Base-by-base conservation (phyloP, 2,888 invertebrate species). In the Branchellion lobata region DNA sequence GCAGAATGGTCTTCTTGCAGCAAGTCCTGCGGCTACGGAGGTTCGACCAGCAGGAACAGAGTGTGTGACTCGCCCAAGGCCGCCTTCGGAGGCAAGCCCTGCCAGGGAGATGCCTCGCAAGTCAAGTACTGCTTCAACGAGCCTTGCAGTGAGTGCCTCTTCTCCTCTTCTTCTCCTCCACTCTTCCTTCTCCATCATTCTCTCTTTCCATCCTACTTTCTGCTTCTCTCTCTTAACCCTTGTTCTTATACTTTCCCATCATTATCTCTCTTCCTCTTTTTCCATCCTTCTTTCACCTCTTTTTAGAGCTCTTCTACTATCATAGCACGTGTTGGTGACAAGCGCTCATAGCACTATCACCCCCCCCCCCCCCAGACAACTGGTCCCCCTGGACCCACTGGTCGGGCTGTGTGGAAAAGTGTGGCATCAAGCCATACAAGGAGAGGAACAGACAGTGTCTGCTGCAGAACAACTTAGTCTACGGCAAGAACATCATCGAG, bases 1-100 rank as follows among this genome's bases (percentile, higher is more conserved):
- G 27, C 53, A 11, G 14, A 69, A 0, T 83, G 83, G 82, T 31
- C 79, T 1, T n/a, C 47, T 11, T 83, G 83, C 72, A 72, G 74
- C 61, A 77, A 65, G 29, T 68, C 82, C 8, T 83, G 83, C 73
- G 83, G 81, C 0, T 68, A 68, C 14, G 74, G 79, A 31, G 74
- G 71, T 29, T 53, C 31, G 27, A 61, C 51, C 24, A 51, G 71
- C 31, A 78, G 82, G 18, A 65, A 21, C 24, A 78, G 82, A 29
- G 24, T 40, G 33, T 83, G 82, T 74, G 40, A 80, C 81, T 36
- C 79, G 24, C 84, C 84, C 2, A 78, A 80, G 0, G 82, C 84
- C n/a, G 82, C 83, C 34, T 83, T 85, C 82, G 87, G 86, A 51
- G 88, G 88, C 1, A 80, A 80, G 14, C 71, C 75, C 1, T 88